Evolutionary conservation across 2,888 invertebrate species (phyloP).

Genomic region (Platycnemis pennipes): DNA sequence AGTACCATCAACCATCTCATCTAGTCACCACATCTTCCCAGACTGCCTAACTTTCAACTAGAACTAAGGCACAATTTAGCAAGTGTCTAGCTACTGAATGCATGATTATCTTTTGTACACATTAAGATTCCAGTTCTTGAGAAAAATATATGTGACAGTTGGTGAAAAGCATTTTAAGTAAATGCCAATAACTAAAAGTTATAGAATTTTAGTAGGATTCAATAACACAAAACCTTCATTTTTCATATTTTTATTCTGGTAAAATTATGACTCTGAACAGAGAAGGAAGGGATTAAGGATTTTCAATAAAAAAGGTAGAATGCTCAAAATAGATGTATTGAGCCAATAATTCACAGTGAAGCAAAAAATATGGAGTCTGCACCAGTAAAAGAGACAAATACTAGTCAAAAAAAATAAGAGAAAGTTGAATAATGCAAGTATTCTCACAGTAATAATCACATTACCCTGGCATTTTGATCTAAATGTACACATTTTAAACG

Average conservation of each 20-base stretch:
- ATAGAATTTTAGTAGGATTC: background rate
- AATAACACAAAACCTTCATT: background rate
- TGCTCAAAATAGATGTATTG: constrained; percentile 65
- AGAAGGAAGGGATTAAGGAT: background rate
- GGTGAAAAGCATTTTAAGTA: too few relatives aligned
- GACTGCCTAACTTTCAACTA: too few relatives aligned
- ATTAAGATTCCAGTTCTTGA: too few relatives aligned
- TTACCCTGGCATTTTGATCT: background rate
- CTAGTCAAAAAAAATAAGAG: constrained; percentile 59
- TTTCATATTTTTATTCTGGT: background rate
- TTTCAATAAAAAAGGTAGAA: constrained; percentile 42
- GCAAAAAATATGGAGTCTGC: constrained; percentile 48
- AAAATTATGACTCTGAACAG: background rate
- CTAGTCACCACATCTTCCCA: too few relatives aligned
- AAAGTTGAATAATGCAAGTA: constrained; percentile 36
- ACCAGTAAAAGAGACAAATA: constrained; percentile 48
- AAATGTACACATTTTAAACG: constrained; percentile 12
- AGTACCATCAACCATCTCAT: too few relatives aligned
- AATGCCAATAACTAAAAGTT: background rate
- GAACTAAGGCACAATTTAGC: too few relatives aligned
- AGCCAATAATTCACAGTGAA: constrained; percentile 61
- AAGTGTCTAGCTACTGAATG: too few relatives aligned
- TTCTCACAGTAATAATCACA: constrained; percentile 13
- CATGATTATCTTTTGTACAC: too few relatives aligned
- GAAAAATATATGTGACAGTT: too few relatives aligned